Evolutionary conservation across 2,888 invertebrate species (phyloP).

Genomic region (Octonoba sinensis): DNA sequence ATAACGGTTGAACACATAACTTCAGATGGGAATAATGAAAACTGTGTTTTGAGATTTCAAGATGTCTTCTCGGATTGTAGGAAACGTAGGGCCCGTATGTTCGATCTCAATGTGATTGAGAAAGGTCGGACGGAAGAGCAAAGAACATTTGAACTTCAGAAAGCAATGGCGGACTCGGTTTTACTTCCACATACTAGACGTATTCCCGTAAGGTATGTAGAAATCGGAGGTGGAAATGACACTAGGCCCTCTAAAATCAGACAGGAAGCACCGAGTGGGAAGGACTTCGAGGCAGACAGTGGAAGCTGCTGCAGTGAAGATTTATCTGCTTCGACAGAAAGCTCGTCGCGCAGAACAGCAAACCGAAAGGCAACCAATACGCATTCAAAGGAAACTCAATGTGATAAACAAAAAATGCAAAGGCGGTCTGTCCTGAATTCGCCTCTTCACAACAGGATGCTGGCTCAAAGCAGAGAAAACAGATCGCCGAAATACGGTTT

Average conservation of each 20-base stretch:
- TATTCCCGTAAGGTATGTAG: too few relatives aligned
- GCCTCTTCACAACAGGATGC: not conserved
- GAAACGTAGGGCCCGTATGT: too few relatives aligned
- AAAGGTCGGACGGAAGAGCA: not conserved
- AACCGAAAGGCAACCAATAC: not conserved
- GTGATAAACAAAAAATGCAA: too few relatives aligned
- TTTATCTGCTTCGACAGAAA: not conserved
- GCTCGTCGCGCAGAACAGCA: not conserved
- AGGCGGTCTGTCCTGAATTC: not conserved
- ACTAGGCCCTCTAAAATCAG: not conserved
- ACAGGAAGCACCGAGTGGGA: not conserved
- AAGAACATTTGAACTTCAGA: not conserved
- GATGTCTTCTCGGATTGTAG: too few relatives aligned
- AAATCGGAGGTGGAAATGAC: too few relatives aligned
- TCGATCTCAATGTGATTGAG: not conserved
- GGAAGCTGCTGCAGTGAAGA: too few relatives aligned
- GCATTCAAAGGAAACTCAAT: too few relatives aligned
- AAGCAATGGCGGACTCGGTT: not conserved
- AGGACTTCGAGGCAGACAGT: not conserved
- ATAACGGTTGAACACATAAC: too few relatives aligned
- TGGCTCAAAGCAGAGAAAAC: conserved; percentile 13
- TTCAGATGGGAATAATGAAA: too few relatives aligned
- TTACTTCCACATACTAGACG: too few relatives aligned
- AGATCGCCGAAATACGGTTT: not conserved
- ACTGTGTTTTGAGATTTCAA: too few relatives aligned